These are phyloP conservation scores for Popillia japonica DNA, from an alignment of 1,140 invertebrate species.

Conservation along the genomic window DNA sequence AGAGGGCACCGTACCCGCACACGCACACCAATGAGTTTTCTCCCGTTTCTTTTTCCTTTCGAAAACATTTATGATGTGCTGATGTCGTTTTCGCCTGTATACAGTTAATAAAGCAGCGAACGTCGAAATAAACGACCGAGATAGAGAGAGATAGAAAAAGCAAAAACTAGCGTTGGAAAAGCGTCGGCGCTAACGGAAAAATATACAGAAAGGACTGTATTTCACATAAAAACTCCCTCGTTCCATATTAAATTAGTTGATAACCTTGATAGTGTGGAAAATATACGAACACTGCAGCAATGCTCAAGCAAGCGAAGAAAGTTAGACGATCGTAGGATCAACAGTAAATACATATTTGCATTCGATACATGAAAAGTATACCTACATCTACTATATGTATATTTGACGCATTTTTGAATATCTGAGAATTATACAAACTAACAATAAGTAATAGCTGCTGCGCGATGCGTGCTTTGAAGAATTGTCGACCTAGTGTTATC, in stretches of 20 bases:
- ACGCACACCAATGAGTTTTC: slow-evolving; percentile 24
- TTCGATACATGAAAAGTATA: too few relatives aligned
- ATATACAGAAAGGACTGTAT: background rate
- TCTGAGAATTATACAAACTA: too few relatives aligned
- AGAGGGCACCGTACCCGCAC: slow-evolving; percentile 9
- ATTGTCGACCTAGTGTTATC: too few relatives aligned
- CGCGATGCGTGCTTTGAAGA: too few relatives aligned
- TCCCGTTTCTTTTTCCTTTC: slow-evolving; percentile 23
- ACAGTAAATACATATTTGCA: too few relatives aligned
- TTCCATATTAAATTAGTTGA: background rate
- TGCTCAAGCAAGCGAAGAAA: too few relatives aligned
- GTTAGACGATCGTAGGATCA: too few relatives aligned
- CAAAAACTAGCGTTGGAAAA: background rate
- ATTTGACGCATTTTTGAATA: too few relatives aligned
- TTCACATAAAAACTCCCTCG: background rate
- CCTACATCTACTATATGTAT: too few relatives aligned
- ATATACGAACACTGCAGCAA: too few relatives aligned
- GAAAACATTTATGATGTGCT: slow-evolving; percentile 35
- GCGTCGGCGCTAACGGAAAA: background rate
- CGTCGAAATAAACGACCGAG: background rate
- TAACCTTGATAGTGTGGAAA: background rate
- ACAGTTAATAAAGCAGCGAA: slow-evolving; percentile 33
- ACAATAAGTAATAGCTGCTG: too few relatives aligned
- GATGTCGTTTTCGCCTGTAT: slow-evolving; percentile 28
- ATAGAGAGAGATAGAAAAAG: background rate